phyloP scores from a whole-genome alignment of 2,113 vertebrate species.

The Corythornis cristatus region DNA sequence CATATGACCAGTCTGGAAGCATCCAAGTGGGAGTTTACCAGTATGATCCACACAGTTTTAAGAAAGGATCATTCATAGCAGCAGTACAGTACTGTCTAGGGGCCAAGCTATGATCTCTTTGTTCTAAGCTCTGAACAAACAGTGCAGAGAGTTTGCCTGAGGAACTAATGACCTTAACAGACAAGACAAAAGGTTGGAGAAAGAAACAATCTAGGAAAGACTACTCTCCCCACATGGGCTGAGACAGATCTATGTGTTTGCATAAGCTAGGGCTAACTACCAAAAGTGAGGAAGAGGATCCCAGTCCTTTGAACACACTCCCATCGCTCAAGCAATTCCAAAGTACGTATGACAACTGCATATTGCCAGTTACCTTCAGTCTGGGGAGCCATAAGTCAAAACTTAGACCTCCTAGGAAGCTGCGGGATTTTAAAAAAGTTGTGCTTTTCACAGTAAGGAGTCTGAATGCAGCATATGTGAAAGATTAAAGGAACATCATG shows the following conservation, averaged over 20 bases:
- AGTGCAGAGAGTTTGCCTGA: neutral
- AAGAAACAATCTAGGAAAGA: constrained; percentile 9
- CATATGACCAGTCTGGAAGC: constrained; percentile 43
- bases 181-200: constrained; percentile 46
- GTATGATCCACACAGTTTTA: neutral
- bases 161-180: constrained; percentile 54
- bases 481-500: constrained; percentile 51
- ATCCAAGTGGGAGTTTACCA: constrained; percentile 38
- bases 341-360: neutral
- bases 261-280: neutral
- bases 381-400: neutral
- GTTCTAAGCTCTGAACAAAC: constrained; percentile 47
- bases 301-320: neutral
- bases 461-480: constrained; percentile 25
- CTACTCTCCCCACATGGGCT: neutral
- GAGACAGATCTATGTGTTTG: neutral
- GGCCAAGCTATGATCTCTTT: constrained; percentile 50
- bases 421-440: neutral
- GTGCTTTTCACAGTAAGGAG: neutral
- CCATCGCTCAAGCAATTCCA: neutral
- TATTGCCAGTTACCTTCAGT: neutral
- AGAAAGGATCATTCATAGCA: constrained; percentile 43
- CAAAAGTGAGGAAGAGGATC: neutral
- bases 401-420: constrained; percentile 8
- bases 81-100: neutral